Conservation (phyloP, 1,140 invertebrate species). For the Whitmania pigra region DNA sequence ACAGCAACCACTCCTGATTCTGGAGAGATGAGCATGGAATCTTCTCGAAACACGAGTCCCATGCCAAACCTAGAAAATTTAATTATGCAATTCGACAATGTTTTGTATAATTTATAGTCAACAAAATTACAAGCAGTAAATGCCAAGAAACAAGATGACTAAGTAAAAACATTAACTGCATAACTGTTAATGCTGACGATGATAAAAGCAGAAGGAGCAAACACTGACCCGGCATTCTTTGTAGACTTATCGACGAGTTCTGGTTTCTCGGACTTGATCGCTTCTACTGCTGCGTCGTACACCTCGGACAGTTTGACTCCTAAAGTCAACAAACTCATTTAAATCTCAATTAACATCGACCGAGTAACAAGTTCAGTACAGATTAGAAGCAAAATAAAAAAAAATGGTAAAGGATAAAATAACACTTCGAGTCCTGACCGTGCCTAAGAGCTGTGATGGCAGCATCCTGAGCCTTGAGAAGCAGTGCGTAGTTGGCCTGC, state of each 20-base stretch:
- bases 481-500: conserved; percentile 77
- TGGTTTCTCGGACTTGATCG: conserved; percentile 75
- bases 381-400: not conserved
- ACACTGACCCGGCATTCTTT: conserved; percentile 68
- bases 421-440: conserved; percentile 37
- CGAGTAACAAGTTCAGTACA: not conserved
- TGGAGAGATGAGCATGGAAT: conserved; percentile 73
- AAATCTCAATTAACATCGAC: not conserved
- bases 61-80: conserved; percentile 61
- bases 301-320: conserved; percentile 71
- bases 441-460: conserved; percentile 70
- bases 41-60: conserved; percentile 95
- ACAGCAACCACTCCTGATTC: conserved; percentile 69
- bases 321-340: conserved; percentile 21
- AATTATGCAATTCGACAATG: conserved; percentile 16
- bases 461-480: conserved; percentile 80
- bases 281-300: conserved; percentile 68
- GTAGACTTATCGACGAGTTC: conserved; percentile 77
- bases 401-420: not conserved
- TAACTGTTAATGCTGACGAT: too few species aligned
- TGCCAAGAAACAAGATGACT: too few species aligned
- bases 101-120: not conserved
- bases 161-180: too few species aligned
- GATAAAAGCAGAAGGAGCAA: not conserved
- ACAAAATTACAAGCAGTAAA: too few species aligned